These are phyloP conservation scores for Mungos mungo DNA, from an alignment of 2,113 vertebrate genomes.

Conservation along the genomic window DNA sequence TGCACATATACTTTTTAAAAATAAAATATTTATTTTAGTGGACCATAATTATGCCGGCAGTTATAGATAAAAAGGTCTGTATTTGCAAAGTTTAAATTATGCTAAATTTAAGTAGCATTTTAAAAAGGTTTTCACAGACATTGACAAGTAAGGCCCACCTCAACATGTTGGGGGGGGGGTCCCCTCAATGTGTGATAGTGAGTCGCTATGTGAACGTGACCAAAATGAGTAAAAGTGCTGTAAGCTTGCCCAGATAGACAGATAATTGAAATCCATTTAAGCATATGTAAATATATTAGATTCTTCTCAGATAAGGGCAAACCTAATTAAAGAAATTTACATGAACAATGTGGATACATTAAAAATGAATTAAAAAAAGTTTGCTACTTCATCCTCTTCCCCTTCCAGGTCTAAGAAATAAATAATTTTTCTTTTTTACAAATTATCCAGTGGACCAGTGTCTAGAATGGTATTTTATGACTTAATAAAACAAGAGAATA, in stretches of 20 bases:
- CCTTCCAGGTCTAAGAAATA: not conserved
- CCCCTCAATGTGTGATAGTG: not conserved
- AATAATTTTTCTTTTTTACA: not conserved
- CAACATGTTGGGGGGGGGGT: not conserved
- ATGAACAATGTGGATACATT: not conserved
- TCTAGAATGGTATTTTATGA: slow-evolving; percentile 10
- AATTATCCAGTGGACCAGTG: not conserved
- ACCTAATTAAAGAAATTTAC: slow-evolving; percentile 34
- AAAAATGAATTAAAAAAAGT: not conserved
- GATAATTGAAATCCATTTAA: not conserved
- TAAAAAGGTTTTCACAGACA: not conserved
- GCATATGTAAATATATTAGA: not conserved
- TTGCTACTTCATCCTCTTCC: not conserved
- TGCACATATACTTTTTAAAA: not conserved
- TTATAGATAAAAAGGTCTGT: not conserved
- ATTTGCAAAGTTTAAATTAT: not conserved
- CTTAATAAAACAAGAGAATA: not conserved
- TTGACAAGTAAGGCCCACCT: not conserved
- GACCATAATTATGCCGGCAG: not conserved
- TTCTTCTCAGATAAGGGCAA: not conserved
- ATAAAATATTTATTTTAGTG: not conserved
- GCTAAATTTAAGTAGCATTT: not conserved
- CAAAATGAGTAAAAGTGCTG: not conserved
- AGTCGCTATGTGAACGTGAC: not conserved
- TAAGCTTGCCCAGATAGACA: not conserved